Evolutionary conservation across 2,797 vertebrate genomes (phyloP).

Genomic region (Pristis pectinata): DNA sequence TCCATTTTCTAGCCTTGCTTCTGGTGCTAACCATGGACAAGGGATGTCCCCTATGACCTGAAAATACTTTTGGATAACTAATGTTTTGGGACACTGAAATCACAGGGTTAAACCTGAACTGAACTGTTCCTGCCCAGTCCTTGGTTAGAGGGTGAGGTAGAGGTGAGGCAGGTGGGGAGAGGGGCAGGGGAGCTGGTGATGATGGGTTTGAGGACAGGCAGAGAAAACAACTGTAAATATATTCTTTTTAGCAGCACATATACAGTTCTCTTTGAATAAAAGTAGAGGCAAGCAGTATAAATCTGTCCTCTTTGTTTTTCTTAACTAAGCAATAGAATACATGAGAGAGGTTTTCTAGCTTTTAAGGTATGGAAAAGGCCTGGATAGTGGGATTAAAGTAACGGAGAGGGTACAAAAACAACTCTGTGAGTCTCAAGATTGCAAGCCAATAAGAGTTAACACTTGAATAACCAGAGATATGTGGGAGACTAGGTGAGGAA

Average conservation of each 20-base stretch:
- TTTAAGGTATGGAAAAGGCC: slow-evolving; percentile 47
- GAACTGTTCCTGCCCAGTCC: not conserved
- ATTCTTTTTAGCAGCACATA: not conserved
- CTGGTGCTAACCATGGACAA: not conserved
- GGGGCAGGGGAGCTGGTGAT: not conserved
- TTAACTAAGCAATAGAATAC: slow-evolving; percentile 49
- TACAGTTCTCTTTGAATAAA: not conserved
- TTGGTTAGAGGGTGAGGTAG: too few relatives aligned
- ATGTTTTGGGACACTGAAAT: not conserved
- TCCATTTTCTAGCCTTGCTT: not conserved
- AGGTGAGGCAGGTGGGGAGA: too few relatives aligned
- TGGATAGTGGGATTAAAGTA: slow-evolving; percentile 44
- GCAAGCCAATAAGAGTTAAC: not conserved
- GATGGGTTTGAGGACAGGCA: too few relatives aligned
- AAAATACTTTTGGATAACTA: not conserved
- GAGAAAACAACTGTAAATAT: not conserved
- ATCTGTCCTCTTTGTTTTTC: slow-evolving; percentile 47
- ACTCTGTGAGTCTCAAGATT: not conserved
- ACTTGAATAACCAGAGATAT: not conserved
- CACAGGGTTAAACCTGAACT: not conserved
- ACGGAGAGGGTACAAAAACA: not conserved
- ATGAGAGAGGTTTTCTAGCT: slow-evolving; percentile 46
- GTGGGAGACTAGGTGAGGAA: not conserved
- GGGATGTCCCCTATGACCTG: not conserved
- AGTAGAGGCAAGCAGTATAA: not conserved